Evolutionary conservation across 2,888 invertebrate genomes (phyloP).

Genomic region (Stramonita haemastoma): DNA sequence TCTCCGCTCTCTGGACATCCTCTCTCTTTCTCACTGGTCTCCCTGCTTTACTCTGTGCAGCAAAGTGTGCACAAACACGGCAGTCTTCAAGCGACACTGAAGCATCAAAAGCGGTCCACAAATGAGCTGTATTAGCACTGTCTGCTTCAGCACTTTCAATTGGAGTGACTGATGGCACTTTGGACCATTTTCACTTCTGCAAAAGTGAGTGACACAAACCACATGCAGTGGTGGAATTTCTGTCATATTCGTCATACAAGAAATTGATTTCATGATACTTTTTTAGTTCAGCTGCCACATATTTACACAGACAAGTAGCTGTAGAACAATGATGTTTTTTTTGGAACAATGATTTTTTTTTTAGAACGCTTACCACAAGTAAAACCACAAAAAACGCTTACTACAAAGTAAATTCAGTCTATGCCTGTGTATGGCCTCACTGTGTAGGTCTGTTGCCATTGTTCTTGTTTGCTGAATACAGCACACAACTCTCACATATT

Average conservation of each 20-base stretch:
- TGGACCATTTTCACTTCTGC: not conserved
- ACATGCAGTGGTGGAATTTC: not conserved
- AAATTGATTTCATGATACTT: not conserved
- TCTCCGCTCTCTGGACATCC: not conserved
- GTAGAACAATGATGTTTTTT: too few species aligned
- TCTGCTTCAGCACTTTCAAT: too few species aligned
- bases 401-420: too few species aligned
- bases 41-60: not conserved
- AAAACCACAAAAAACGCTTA: too few species aligned
- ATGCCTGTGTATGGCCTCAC: too few species aligned
- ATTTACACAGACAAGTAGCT: too few species aligned
- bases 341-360: too few species aligned
- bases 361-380: too few species aligned
- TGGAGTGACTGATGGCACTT: too few species aligned
- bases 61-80: not conserved
- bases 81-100: not conserved
- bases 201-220: not conserved
- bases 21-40: not conserved
- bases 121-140: not conserved
- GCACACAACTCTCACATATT: too few species aligned
- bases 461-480: too few species aligned
- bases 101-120: not conserved
- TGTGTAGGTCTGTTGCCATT: too few species aligned
- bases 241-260: not conserved
- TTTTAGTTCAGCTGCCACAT: not conserved